These are phyloP conservation scores for Eupithecia vulgata DNA, from an alignment of 2,888 invertebrate genomes.

Conservation along the genomic window DNA sequence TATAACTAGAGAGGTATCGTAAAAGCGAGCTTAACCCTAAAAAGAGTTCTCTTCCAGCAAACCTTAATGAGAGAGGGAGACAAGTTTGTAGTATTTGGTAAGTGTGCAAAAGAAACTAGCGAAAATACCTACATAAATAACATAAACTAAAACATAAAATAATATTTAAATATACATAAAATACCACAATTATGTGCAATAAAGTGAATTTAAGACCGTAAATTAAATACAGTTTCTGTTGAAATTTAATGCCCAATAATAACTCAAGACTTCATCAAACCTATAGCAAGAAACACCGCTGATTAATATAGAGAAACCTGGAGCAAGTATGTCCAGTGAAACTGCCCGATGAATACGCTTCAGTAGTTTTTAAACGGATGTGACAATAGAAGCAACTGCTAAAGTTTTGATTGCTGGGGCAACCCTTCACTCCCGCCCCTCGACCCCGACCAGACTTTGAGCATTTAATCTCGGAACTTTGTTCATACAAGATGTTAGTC, in stretches of 20 bases:
- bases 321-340: slow-evolving; percentile 18
- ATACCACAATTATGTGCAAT: not conserved
- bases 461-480: slow-evolving; percentile 59
- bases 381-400: slow-evolving; percentile 31
- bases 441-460: slow-evolving; percentile 44
- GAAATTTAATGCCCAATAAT: not conserved
- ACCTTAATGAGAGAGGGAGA: no score
- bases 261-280: not conserved
- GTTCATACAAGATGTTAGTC: slow-evolving; percentile 44
- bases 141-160: no score
- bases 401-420: slow-evolving; percentile 45
- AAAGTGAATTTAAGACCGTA: not conserved
- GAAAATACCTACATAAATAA: no score
- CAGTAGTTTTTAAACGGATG: slow-evolving; percentile 16
- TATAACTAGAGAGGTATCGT: no score
- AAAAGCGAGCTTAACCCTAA: no score
- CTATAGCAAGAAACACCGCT: not conserved
- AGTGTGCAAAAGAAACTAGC: no score
- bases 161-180: no score
- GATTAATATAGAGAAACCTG: not conserved
- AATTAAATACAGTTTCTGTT: not conserved
- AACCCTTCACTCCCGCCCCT: slow-evolving; percentile 8
- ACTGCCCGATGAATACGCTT: slow-evolving; percentile 23
- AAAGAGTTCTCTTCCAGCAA: no score
- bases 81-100: no score